Percentiles rank a stretch among this genome's conserved stretches.
phyloP scores from a whole-genome alignment of 2,888 invertebrate species.

The Cosmorhoe ocellata region DNA sequence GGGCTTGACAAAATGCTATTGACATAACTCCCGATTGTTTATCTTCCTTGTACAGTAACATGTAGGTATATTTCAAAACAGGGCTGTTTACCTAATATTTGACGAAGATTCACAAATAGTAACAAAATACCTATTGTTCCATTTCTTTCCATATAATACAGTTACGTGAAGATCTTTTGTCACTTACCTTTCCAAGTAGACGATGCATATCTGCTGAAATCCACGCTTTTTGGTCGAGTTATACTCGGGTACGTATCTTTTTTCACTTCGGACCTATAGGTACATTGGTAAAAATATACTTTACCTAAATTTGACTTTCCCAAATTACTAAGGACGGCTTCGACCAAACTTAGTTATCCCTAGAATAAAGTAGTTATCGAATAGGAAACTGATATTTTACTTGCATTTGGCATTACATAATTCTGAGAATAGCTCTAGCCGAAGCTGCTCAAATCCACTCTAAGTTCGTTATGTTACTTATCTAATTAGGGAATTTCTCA shows the following conservation, averaged over 20 bases:
- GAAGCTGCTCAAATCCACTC: too few relatives aligned
- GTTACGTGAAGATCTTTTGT: background rate
- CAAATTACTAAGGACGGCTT: too few relatives aligned
- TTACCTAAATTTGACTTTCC: too few relatives aligned
- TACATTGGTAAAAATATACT: slow-evolving; percentile 5
- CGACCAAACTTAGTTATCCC: too few relatives aligned
- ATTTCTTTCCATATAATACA: background rate
- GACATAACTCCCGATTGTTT: slow-evolving; percentile 33
- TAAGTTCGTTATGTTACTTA: too few relatives aligned
- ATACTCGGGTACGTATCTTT: slow-evolving; percentile 35
- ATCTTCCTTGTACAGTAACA: slow-evolving; percentile 18
- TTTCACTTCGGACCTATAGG: slow-evolving; percentile 38
- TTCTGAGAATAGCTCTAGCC: too few relatives aligned
- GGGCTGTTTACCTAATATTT: slow-evolving; percentile 16
- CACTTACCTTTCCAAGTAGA: slow-evolving; percentile 55
- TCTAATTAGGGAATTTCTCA: too few relatives aligned
- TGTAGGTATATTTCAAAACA: slow-evolving; percentile 22
- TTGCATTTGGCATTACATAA: too few relatives aligned
- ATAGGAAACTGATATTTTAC: too few relatives aligned
- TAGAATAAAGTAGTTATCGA: too few relatives aligned
- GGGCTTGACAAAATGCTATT: slow-evolving; percentile 25
- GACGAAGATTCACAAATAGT: slow-evolving; percentile 6
- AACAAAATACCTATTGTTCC: background rate
- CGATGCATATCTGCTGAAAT: slow-evolving; percentile 52
- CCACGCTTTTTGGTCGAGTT: slow-evolving; percentile 47